phyloP scores from a whole-genome alignment of 2,113 vertebrate genomes.

The Mesitornis unicolor region DNA sequence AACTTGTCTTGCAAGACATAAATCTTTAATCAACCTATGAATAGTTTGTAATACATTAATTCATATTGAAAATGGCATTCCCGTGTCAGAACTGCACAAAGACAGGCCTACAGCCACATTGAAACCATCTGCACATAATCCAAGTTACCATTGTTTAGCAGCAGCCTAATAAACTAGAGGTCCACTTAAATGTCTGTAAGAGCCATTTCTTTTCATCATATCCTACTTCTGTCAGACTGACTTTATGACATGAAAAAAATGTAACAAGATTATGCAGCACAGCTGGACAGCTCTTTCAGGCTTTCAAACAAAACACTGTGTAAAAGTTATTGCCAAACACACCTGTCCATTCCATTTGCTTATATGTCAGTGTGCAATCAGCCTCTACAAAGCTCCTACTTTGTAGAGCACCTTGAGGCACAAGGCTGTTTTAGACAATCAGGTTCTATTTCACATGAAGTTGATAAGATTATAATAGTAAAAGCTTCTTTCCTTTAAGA shows the following conservation, averaged over 20 bases:
- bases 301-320: not conserved
- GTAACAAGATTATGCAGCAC: not conserved
- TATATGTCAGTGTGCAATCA: not conserved
- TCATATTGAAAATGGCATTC: not conserved
- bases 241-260: not conserved
- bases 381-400: not conserved
- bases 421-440: not conserved
- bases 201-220: not conserved
- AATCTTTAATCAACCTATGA: slow-evolving; percentile 14
- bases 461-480: not conserved
- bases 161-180: not conserved
- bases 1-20: not conserved
- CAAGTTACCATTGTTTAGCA: not conserved
- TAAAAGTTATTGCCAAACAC: slow-evolving; percentile 11
- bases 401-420: not conserved
- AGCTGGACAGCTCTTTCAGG: not conserved
- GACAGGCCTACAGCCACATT: not conserved
- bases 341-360: not conserved
- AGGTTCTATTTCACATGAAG: not conserved
- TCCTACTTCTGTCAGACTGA: not conserved
- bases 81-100: not conserved
- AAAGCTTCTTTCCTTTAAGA: not conserved
- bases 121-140: not conserved
- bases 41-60: not conserved
- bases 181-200: not conserved